Evolutionary conservation across 2,797 vertebrate species (phyloP), one percentile per base, ranked within the genome.

Genomic region (Eurystomus glaucurus): DNA sequence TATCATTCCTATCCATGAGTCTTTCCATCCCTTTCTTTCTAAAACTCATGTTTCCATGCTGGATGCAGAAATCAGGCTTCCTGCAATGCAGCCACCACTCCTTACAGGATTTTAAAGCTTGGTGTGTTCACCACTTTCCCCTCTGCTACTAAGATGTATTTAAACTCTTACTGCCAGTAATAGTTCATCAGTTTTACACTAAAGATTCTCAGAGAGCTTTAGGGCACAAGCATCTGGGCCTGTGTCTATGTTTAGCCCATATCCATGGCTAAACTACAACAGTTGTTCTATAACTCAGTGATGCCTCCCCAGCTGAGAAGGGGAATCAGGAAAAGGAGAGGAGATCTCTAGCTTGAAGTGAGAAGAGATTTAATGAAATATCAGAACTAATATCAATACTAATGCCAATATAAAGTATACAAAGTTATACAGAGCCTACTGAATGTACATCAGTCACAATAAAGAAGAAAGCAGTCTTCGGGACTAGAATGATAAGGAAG

Each of bases 71-170:
- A 50, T 48, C 14, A 37, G 51, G 19, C 28, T 68, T 41, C 33
- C 62, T 55, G 46, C 35, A 65, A 50, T 6, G 26, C 41, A 61
- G 29, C 11, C 25, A 46, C 1, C 0, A 0, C 9, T 96, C 50
- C 57, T 84, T 2, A 20, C 0, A 0, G 58, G 25, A 9, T 69
- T 71, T 23, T 31, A 52, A 50, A 61, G 28, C 31, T 0, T 50
- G 52, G 45, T 9, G 0, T 1, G 2, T 60, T 75, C 55, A 29
- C 52, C 29, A 22, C 35, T 66, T 90, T 58, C 37, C 39, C 20
- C n/a, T 86, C 69, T 71, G 77, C 35, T 55, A 1, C 61, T 18
- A 3, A 85, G 75, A 50, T 29, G 41, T 26, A 54, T 83, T 93
- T 90, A 90, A 95, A 65, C 37, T 54, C 29, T 66, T 22, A 20